phyloP scores from a whole-genome alignment of 2,113 vertebrate genomes.

The Phoenicopterus ruber region DNA sequence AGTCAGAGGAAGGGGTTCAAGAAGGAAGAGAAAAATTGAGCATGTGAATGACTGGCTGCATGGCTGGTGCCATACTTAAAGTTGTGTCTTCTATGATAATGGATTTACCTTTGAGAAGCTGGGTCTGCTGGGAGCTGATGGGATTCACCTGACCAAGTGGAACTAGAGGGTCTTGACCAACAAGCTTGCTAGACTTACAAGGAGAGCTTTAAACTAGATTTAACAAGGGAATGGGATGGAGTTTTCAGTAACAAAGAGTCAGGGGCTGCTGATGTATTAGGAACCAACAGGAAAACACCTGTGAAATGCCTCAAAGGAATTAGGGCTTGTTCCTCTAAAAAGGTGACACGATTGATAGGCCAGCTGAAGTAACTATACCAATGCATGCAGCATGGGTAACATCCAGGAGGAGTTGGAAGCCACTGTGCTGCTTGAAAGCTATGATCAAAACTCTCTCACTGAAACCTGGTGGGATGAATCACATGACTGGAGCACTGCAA shows the following conservation, averaged over 20 bases:
- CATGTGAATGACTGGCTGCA: fast-evolving
- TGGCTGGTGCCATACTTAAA: background rate
- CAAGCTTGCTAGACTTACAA: background rate
- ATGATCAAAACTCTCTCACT: background rate
- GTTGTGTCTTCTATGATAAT: background rate
- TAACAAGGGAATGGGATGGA: background rate
- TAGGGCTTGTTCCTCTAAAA: background rate
- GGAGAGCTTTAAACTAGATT: background rate
- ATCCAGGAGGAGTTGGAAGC: background rate
- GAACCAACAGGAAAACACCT: background rate
- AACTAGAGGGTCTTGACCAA: background rate
- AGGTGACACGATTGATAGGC: background rate
- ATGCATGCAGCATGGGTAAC: background rate
- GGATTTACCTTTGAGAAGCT: background rate
- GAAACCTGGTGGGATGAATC: background rate
- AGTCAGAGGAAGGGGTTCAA: background rate
- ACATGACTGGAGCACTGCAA: background rate
- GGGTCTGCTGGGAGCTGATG: background rate
- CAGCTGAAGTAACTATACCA: background rate
- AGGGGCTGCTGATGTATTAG: background rate
- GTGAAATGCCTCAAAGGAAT: background rate
- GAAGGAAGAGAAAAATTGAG: background rate
- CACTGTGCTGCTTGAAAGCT: background rate
- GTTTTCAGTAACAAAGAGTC: background rate
- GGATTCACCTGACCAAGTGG: background rate